Conservation (phyloP, 2,797 vertebrate genomes). For the Sarcophilus harrisii region DNA sequence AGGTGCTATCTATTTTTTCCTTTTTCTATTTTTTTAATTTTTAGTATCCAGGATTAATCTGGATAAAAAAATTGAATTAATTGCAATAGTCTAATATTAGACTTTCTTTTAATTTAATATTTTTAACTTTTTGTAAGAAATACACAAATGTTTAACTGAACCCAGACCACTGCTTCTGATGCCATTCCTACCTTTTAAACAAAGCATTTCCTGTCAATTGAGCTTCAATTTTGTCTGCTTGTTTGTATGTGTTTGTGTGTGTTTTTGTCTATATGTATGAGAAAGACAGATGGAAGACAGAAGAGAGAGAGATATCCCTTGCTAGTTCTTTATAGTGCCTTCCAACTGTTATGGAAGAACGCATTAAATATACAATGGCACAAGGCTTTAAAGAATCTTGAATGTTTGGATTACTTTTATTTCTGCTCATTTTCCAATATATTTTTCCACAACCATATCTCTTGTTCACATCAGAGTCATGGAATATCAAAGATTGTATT, state of each 20-base stretch:
- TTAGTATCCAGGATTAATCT: too few species aligned
- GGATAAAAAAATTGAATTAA: neutral
- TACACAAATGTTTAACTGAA: neutral
- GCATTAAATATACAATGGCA: neutral
- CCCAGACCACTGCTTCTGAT: neutral
- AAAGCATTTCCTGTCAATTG: neutral
- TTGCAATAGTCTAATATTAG: neutral
- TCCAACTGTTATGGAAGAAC: neutral
- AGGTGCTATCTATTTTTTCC: too few species aligned
- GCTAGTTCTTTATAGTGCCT: neutral
- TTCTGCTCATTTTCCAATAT: neutral
- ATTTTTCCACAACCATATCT: neutral
- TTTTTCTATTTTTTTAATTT: too few species aligned
- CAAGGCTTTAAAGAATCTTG: neutral
- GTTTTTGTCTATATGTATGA: too few species aligned
- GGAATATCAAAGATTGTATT: neutral
- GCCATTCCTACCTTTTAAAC: neutral
- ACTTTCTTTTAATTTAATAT: neutral
- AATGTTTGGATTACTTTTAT: neutral
- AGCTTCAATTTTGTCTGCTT: neutral
- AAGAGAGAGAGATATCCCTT: neutral
- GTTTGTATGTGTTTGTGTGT: too few species aligned
- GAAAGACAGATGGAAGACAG: neutral
- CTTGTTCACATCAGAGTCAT: neutral
- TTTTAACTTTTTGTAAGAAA: neutral